Evolutionary conservation across 2,113 vertebrate genomes (phyloP), one percentile per base, ranked within the genome.

Genomic region (Mystacornis crossleyi): DNA sequence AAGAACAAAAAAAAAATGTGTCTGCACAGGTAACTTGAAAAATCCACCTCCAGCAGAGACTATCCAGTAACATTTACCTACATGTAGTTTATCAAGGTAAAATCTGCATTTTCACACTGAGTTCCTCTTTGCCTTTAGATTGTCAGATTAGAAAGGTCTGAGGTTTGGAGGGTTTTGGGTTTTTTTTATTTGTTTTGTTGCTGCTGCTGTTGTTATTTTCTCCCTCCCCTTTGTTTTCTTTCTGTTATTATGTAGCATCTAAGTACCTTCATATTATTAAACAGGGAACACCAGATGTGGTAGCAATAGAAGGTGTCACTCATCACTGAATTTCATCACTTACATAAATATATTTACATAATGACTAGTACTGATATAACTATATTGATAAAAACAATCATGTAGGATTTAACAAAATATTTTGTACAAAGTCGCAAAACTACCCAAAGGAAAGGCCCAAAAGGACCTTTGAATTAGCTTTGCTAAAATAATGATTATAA

Each of bases 141-240:
- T 0, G 0, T 3, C 10, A 88, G 1, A 38, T 55, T n/a, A 71
- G 2, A n/a, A 62, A 12, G 1, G 0, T 28, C 10, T 55, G 12
- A 66, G 6, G 5, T 43, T 72, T 33, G 36, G 7, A 19, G 5
- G 5, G 0, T 4, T 78, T 71, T n/a, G n/a, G 1, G 4, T 13
- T 31, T 1, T 12, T 69, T 51, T 33, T 10, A 15, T 61, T 42
- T 69, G 3, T 28, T 47, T 51, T 14, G 5, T 26, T 54, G 5
- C 40, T 67, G 18, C 5, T 58, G 8, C 6, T 66, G 14, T 6
- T 31, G 14, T 19, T 67, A 21, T 36, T 34, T 60, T 1, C 4
- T 13, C 5, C 18, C 5, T 23, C 2, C 7, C 18, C 10, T 43
- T 67, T 79, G 21, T 34, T 8, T n/a, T 34, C 48, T 57, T 54